Evolutionary conservation across 2,888 invertebrate species (phyloP), one percentile per base, ranked within the genome.

Genomic region (Heteromyza rotundicornis): DNA sequence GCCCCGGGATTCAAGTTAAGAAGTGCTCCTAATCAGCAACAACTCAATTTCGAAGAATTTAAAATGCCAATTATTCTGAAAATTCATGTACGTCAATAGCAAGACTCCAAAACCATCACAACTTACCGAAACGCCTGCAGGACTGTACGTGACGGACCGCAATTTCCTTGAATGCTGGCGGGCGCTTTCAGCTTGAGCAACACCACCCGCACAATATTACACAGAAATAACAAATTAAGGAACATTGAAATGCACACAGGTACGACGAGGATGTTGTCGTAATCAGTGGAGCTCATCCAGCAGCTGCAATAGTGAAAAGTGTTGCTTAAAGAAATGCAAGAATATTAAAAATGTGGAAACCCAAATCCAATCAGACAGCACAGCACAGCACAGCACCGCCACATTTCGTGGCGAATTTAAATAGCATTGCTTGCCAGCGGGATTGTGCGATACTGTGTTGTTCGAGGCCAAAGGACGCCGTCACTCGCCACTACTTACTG

Each of bases 121-220:
- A 27, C 75, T 82, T 81, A 89, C 89, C 89, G 88, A 82, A 90
- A 88, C 69, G 89, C 92, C 84, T 90, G 93, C 64, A 90, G 85
- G 65, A 90, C 89, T n/a, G 89, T 90, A 69, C 89, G 87, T 36
- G 89, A 91, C 14, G 89, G 89, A 59, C 87, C 86, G 75, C 86
- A 85, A 68, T 83, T 86, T 69, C 84, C 86, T 67, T 87, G 89
- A 1, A 92, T 90, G 57, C 89, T 89, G 53, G 82, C 83, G n/a
- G 83, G 84, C 40, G 91, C 91, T 70, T 91, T 88, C 70, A 95
- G 84, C 82, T 95, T 95, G 57, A 90, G 88, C 73, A 94, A 87
- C 64, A 96, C 86, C 59, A 95, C 95, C 68, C 95, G 88, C 63
- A 95, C 92, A 75, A 96, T 95, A 85, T 95, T 96, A 84, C 92